Conservation (phyloP, 2,113 vertebrate species). For the Nycticorax nycticorax region DNA sequence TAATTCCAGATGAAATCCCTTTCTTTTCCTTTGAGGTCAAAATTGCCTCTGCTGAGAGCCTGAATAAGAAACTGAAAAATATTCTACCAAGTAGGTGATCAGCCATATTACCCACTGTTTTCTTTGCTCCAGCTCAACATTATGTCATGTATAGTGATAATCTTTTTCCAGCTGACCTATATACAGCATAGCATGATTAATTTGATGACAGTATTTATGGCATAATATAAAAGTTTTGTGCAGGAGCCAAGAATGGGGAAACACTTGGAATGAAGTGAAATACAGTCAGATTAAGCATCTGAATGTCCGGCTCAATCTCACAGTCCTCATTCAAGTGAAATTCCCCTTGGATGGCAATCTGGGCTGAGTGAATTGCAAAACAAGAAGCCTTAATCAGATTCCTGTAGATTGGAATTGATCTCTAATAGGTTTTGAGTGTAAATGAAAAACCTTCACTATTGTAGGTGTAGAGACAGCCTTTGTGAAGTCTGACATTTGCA, state of each 20-base stretch:
- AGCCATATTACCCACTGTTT: background rate
- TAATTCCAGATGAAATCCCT: slow-evolving; percentile 5
- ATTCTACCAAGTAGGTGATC: background rate
- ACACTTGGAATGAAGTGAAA: slow-evolving; percentile 19
- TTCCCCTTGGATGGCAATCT: background rate
- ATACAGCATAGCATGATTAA: background rate
- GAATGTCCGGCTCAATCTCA: background rate
- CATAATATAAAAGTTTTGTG: background rate
- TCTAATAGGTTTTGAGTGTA: background rate
- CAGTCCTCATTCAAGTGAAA: background rate
- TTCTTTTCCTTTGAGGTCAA: background rate
- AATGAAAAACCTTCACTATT: slow-evolving; percentile 2
- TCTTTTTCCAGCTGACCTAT: slow-evolving; percentile 33
- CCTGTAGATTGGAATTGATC: background rate
- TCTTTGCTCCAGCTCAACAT: background rate
- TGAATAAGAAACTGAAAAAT: background rate
- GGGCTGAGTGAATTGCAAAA: background rate
- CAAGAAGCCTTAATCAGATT: background rate
- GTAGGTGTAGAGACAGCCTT: background rate
- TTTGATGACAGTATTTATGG: slow-evolving; percentile 36
- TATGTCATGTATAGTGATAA: background rate
- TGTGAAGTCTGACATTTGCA: slow-evolving; percentile 6
- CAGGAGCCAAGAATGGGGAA: slow-evolving; percentile 34
- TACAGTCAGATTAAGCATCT: slow-evolving; percentile 1
- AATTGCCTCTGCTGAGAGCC: background rate